Evolutionary conservation across 2,113 vertebrate species (phyloP).

Genomic region (Oreochromis tanganicae): DNA sequence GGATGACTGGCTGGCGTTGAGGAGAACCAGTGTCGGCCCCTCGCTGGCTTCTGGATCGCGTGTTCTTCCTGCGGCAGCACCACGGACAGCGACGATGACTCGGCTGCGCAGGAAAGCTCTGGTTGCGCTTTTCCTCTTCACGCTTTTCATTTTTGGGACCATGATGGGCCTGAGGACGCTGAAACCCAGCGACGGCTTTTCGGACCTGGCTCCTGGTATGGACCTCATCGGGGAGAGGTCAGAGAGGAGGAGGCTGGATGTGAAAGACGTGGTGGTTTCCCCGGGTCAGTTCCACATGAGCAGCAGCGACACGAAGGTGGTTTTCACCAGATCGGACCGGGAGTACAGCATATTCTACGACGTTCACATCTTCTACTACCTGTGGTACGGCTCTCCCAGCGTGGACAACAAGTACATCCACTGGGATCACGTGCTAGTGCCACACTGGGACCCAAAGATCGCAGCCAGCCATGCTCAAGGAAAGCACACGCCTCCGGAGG

Average conservation of each 20-base stretch:
- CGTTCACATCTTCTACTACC: conserved; percentile 87
- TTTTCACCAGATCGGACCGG: conserved; percentile 66
- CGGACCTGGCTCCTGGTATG: conserved; percentile 77
- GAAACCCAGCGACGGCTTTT: conserved; percentile 82
- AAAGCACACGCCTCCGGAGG: conserved; percentile 79
- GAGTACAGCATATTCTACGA: conserved; percentile 80
- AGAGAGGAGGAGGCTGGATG: conserved; percentile 54
- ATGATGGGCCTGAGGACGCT: conserved; percentile 86
- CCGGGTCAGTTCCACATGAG: conserved; percentile 54
- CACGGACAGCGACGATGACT: conserved; percentile 74
- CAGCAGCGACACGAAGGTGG: conserved; percentile 73
- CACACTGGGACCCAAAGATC: conserved; percentile 90
- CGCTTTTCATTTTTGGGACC: conserved; percentile 85
- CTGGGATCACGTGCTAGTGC: conserved; percentile 87
- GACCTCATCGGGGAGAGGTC: conserved; percentile 61
- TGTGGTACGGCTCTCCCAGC: conserved; percentile 82
- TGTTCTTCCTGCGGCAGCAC: conserved; percentile 13
- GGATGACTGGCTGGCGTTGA: neutral
- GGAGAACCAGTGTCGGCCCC: neutral
- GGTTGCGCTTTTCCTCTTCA: conserved; percentile 82
- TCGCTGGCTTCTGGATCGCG: neutral
- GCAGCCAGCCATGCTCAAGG: conserved; percentile 85
- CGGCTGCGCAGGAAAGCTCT: conserved; percentile 81
- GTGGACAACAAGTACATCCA: conserved; percentile 78
- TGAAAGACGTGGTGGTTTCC: conserved; percentile 40